Conservation (phyloP, 2,797 vertebrate species). For the Hephaestus fuliginosus region DNA sequence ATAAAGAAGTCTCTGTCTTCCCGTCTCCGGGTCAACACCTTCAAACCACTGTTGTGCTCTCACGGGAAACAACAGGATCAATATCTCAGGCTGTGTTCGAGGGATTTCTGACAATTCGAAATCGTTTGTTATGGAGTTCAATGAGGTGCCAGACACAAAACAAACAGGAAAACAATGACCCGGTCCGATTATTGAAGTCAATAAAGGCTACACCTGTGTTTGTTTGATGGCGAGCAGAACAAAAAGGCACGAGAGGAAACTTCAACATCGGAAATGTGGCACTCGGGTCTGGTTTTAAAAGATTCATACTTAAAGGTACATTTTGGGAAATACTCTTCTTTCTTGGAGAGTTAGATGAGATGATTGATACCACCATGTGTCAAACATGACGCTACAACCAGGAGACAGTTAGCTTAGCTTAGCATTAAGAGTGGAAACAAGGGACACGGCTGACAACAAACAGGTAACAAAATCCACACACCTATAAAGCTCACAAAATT, state of each 20-base stretch:
- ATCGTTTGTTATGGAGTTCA: slow-evolving; percentile 48
- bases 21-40: slow-evolving; percentile 63
- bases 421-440: neutral
- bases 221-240: neutral
- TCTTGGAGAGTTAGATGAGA: neutral
- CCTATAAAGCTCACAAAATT: neutral
- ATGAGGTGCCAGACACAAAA: slow-evolving; percentile 37
- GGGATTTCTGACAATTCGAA: slow-evolving; percentile 64
- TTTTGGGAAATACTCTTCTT: neutral
- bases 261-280: neutral
- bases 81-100: slow-evolving; percentile 66
- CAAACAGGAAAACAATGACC: slow-evolving; percentile 45
- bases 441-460: no score
- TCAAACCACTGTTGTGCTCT: slow-evolving; percentile 45
- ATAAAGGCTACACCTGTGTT: slow-evolving; percentile 23
- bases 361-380: neutral
- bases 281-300: neutral
- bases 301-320: neutral
- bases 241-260: neutral
- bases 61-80: slow-evolving; percentile 72
- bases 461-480: neutral
- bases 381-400: neutral
- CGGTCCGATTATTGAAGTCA: slow-evolving; percentile 4
- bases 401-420: neutral
- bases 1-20: slow-evolving; percentile 67